These are phyloP conservation scores for Drosophila pseudotakahashii DNA, from an alignment of 2,888 invertebrate genomes.

Conservation along the genomic window DNA sequence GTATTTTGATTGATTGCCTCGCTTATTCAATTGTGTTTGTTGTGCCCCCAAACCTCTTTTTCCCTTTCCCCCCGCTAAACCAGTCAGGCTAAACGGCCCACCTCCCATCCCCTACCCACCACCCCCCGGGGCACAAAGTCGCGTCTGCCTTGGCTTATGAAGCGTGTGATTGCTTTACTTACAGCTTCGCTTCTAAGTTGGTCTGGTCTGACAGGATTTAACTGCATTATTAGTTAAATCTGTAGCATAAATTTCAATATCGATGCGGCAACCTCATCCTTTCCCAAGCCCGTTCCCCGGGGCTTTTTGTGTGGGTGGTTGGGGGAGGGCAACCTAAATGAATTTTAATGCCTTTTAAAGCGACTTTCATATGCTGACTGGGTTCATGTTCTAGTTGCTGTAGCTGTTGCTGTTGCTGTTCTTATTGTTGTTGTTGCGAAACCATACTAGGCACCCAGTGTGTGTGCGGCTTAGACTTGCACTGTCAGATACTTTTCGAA, in stretches of 20 bases:
- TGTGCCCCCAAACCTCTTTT: constrained; percentile 9
- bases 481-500: constrained; percentile 60
- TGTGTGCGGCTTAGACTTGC: constrained; percentile 31
- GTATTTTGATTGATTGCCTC: constrained; percentile 80
- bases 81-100: constrained; percentile 7
- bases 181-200: constrained; percentile 62
- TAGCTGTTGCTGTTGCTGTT: constrained; percentile 12
- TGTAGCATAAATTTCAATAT: constrained; percentile 78
- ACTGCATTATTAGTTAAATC: constrained; percentile 77
- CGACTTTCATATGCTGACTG: constrained; percentile 62
- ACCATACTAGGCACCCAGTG: constrained; percentile 58
- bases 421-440: constrained; percentile 42
- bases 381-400: constrained; percentile 24
- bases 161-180: constrained; percentile 79
- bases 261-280: constrained; percentile 51
- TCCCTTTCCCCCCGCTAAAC: constrained; percentile 7
- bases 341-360: constrained; percentile 75
- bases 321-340: constrained; percentile 61
- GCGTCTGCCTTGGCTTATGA: constrained; percentile 72
- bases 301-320: constrained; percentile 1
- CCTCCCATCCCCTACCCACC: background rate
- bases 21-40: constrained; percentile 76
- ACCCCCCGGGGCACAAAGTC: constrained; percentile 27
- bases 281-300: constrained; percentile 4
- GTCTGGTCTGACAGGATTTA: constrained; percentile 67